These are phyloP conservation scores for Dorcus parallelipipedus DNA, from an alignment of 2,888 invertebrate species.

Conservation along the genomic window DNA sequence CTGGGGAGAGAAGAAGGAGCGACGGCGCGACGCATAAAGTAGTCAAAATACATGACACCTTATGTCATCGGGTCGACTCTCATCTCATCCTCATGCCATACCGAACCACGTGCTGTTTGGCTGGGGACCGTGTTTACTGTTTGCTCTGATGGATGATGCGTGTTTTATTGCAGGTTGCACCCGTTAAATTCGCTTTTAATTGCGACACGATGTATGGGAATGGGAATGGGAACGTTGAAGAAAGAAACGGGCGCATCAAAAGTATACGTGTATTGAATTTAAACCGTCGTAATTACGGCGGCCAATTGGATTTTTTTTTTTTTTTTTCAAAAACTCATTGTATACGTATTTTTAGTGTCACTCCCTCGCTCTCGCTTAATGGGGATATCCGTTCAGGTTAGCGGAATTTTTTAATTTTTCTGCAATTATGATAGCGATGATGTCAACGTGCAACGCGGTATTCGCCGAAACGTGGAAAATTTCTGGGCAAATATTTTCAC, in stretches of 20 bases:
- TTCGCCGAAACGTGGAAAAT: too few relatives aligned
- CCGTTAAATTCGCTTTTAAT: constrained; percentile 1
- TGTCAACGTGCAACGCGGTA: too few relatives aligned
- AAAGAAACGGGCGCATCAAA: neutral
- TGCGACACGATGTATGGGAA: neutral
- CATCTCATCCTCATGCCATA: neutral
- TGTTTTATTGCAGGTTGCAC: neutral
- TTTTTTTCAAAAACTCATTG: too few relatives aligned
- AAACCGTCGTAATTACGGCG: too few relatives aligned
- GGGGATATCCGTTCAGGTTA: too few relatives aligned
- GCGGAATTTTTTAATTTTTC: too few relatives aligned
- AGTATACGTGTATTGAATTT: too few relatives aligned
- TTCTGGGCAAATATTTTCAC: too few relatives aligned
- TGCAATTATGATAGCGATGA: too few relatives aligned
- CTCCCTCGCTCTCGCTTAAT: too few relatives aligned
- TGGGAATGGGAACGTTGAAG: neutral
- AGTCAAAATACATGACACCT: constrained; percentile 2
- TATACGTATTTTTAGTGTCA: too few relatives aligned
- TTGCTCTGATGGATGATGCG: neutral
- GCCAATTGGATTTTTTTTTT: too few relatives aligned
- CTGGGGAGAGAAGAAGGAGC: neutral
- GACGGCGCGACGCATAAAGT: neutral
- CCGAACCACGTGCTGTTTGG: neutral
- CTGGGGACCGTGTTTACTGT: neutral
- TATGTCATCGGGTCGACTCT: neutral